Evolutionary conservation across 1,140 invertebrate genomes (phyloP), one percentile per base, ranked within the genome.

Genomic region (Bursaphelenchus mucronatus): DNA sequence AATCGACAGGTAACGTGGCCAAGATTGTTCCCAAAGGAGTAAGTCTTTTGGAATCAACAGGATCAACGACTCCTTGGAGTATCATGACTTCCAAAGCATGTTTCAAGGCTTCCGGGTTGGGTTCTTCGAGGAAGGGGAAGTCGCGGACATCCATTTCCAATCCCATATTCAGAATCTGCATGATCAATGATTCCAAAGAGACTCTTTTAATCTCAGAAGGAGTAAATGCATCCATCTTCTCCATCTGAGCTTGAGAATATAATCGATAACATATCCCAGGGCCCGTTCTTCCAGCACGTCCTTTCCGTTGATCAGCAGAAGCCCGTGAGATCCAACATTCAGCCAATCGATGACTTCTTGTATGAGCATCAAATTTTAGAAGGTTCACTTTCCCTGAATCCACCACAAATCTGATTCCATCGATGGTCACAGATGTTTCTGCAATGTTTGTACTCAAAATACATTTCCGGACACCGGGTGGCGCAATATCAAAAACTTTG

Each of bases 381-480:
- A 71, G 53, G 67, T 79, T 71, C 59, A 83, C 84, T 78, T 85
- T 85, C 47, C 85, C 85, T 11, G 92, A 96, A 83, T 99, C 96
- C 7, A 92, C 87, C 2, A 99, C 94, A 85, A 98, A 98, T 78
- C 94, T 84, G 66, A 99, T 90, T 5, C 94, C 95, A 84, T 99
- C 95, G 64, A 99, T 97, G 0, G 96, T 99, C 5, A 99, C 89
- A 6, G 94, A 97, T 0, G 96, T 98, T 85, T 99, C 96, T 0
- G 96, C 94, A 63, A 99, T 97, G 79, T 99, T 99, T n/a, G 95
- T 99, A 0, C 93, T 92, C 2, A 98, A 87, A 66, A 99, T 94
- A 81, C 94, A 97, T 83, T 99, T 99, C 67, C 95, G 85, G 0
- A 93, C 86, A 30, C 92, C 91, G 66, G 93, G 90, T 17, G 93